Percentiles rank a stretch among this genome's conserved stretches.
Conservation (phyloP, 2,888 invertebrate genomes). For the Drosophila putrida region DNA sequence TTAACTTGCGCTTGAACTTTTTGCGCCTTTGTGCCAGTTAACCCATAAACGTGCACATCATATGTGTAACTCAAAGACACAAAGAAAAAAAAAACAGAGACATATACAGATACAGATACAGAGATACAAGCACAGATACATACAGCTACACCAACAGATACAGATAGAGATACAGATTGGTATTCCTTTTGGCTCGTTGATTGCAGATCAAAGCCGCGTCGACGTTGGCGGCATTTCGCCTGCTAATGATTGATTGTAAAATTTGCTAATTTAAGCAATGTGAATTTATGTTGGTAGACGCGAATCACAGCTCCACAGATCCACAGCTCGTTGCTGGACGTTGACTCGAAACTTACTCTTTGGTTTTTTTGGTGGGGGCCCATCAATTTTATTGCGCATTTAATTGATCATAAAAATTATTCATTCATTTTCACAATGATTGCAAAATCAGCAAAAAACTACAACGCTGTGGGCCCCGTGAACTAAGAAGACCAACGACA, state of each 20-base stretch:
- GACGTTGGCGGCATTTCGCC: constrained; percentile 59
- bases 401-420: constrained; percentile 79
- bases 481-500: constrained; percentile 17
- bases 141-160: background rate
- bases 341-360: constrained; percentile 12
- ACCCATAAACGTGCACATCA: constrained; percentile 59
- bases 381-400: constrained; percentile 77
- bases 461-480: constrained; percentile 23
- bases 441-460: constrained; percentile 57
- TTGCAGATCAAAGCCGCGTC: constrained; percentile 68
- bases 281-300: constrained; percentile 64
- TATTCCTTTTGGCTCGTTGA: constrained; percentile 41
- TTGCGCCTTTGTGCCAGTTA: constrained; percentile 45
- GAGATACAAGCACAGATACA: constrained; percentile 15
- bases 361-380: constrained; percentile 29
- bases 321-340: constrained; percentile 37
- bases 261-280: constrained; percentile 77
- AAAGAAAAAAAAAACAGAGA: constrained; percentile 16
- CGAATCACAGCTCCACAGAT: constrained; percentile 12
- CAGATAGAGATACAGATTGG: constrained; percentile 21
- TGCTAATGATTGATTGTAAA: constrained; percentile 78
- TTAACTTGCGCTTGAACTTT: constrained; percentile 78
- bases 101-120: constrained; percentile 14
- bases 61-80: constrained; percentile 41
- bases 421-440: constrained; percentile 67